These are phyloP conservation scores for Ceyx cyanopectus DNA, from an alignment of 2,113 vertebrate genomes.

Conservation along the genomic window DNA sequence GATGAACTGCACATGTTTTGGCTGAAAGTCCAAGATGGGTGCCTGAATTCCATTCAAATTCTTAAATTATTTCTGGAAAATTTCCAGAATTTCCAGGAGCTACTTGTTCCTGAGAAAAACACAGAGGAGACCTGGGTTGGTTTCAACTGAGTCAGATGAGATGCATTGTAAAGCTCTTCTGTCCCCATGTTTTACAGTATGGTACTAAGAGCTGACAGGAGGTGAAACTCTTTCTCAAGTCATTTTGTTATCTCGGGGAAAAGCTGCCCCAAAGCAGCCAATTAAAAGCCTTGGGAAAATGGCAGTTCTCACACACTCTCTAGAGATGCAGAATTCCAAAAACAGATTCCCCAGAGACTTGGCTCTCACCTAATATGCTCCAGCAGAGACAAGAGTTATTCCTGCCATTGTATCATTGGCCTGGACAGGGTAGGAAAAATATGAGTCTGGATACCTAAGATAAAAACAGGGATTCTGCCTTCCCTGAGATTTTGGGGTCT, in stretches of 20 bases:
- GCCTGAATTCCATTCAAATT: background rate
- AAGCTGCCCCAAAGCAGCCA: slow-evolving; percentile 49
- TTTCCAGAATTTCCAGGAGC: background rate
- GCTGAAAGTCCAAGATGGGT: background rate
- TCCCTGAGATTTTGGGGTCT: background rate
- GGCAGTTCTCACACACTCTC: background rate
- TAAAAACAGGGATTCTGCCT: background rate
- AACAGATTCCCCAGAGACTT: background rate
- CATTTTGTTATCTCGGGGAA: background rate
- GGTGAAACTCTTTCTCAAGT: slow-evolving; percentile 27
- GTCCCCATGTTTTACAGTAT: background rate
- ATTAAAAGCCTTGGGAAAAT: slow-evolving; percentile 59
- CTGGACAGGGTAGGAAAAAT: background rate
- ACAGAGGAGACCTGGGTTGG: background rate
- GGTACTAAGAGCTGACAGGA: slow-evolving; percentile 32
- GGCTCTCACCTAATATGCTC: accelerated
- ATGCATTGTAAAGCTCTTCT: slow-evolving; percentile 1
- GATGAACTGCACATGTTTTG: background rate
- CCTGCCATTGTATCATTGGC: background rate
- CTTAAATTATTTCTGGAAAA: background rate
- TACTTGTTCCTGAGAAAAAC: background rate
- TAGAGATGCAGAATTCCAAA: slow-evolving; percentile 38
- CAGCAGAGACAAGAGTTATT: background rate
- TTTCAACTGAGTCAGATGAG: background rate
- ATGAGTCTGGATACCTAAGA: background rate